A percentile compares a stretch with the other conserved stretches of the same genome.
phyloP scores from a whole-genome alignment of 2,113 vertebrate genomes.

The Ochotona curzoniae region DNA sequence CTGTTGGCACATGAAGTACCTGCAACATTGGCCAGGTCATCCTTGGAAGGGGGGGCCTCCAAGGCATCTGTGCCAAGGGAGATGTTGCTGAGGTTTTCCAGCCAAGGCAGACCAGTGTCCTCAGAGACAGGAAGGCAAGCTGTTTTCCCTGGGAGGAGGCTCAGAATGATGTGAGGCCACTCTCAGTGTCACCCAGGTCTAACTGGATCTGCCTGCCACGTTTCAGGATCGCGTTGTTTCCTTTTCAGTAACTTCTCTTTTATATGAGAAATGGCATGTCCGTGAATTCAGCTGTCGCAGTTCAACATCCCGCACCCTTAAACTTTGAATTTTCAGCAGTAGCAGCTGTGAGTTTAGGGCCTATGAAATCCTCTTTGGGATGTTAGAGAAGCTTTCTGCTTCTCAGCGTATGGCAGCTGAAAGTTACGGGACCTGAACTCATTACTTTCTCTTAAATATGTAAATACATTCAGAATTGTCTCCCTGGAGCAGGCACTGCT shows the following conservation, averaged over 20 bases:
- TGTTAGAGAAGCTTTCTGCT: not conserved
- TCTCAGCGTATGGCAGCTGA: not conserved
- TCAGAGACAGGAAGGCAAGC: not conserved
- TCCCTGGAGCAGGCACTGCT: too few species aligned
- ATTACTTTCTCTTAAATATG: conserved; percentile 54
- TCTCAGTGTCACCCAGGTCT: not conserved
- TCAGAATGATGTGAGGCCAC: not conserved
- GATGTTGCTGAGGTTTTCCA: not conserved
- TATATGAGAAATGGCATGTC: not conserved
- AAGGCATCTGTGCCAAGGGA: not conserved
- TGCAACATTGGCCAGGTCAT: not conserved
- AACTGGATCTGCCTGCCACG: not conserved
- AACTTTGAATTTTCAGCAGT: conserved; percentile 49
- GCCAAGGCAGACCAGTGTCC: not conserved
- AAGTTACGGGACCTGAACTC: conserved; percentile 8
- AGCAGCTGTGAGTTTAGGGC: conserved; percentile 8
- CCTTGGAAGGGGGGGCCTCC: not conserved
- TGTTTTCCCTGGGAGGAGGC: not conserved
- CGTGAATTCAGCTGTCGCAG: conserved; percentile 12
- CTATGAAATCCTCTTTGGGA: conserved; percentile 20
- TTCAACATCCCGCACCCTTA: conserved; percentile 1
- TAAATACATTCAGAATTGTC: not conserved
- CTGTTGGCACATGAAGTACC: not conserved
- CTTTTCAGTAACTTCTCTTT: conserved; percentile 2
- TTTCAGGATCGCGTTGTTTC: conserved; percentile 48